phyloP scores from a whole-genome alignment of 2,797 vertebrate genomes.

The Diceros bicornis region DNA sequence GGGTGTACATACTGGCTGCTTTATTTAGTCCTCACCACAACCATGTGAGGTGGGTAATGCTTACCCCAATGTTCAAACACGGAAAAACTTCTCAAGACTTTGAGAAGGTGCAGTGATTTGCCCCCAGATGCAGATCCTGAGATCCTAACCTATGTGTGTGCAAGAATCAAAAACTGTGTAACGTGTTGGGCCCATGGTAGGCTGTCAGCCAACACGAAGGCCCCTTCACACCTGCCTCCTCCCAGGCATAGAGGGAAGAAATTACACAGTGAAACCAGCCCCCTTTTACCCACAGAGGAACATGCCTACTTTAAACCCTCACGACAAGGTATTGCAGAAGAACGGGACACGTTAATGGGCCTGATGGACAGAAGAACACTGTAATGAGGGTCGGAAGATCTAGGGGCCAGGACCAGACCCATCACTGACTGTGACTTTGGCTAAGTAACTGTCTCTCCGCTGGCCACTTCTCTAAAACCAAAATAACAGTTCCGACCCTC shows the following conservation, averaged over 20 bases:
- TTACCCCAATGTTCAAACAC: background rate
- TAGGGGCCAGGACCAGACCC: background rate
- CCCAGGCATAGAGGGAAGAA: background rate
- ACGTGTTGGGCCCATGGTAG: background rate
- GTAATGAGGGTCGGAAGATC: background rate
- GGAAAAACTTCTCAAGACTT: background rate
- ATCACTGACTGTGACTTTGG: background rate
- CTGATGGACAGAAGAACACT: background rate
- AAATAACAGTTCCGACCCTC: background rate
- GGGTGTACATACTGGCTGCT: background rate
- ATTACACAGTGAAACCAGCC: background rate
- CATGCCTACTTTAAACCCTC: background rate
- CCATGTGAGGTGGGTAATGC: background rate
- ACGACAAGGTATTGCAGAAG: background rate
- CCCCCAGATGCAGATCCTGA: background rate
- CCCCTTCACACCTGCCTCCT: background rate
- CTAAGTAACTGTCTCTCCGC: background rate
- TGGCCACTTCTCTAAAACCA: background rate
- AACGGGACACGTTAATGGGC: background rate
- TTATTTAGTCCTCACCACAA: background rate
- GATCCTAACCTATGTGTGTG: background rate
- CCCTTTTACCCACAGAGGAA: background rate
- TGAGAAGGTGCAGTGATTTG: background rate
- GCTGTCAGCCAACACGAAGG: background rate
- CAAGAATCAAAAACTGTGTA: background rate